Evolutionary conservation across 2,113 vertebrate species (phyloP).

Genomic region (Enhydra lutris): DNA sequence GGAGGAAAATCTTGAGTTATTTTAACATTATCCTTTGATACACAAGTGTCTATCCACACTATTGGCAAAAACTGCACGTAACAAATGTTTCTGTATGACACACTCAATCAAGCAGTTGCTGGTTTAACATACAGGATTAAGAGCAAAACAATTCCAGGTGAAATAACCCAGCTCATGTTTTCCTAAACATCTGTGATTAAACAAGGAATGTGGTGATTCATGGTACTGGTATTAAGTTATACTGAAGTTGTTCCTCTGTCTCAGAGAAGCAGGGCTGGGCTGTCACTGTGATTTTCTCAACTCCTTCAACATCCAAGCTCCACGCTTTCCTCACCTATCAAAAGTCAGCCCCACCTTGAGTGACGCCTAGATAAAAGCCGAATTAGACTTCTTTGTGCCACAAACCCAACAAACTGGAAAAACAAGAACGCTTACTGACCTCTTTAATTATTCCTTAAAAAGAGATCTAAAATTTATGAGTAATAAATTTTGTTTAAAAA

Average conservation of each 20-base stretch:
- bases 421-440: neutral
- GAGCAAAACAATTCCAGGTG: neutral
- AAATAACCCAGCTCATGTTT: neutral
- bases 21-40: too few species aligned
- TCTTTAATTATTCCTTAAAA: neutral
- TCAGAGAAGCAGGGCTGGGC: neutral
- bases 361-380: neutral
- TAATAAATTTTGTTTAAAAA: neutral
- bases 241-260: neutral
- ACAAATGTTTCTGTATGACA: neutral
- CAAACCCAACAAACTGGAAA: conserved; percentile 25
- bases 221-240: neutral
- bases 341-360: conserved; percentile 22
- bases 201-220: conserved; percentile 47
- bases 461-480: neutral
- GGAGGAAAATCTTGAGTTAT: neutral
- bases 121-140: neutral
- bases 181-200: neutral
- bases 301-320: neutral
- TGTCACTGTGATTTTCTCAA: neutral
- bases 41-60: too few species aligned
- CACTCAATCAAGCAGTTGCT: neutral
- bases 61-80: accelerated
- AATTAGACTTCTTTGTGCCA: neutral
- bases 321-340: neutral